Evolutionary conservation across 2,888 invertebrate genomes (phyloP).

Genomic region (Sminthurides aquaticus): DNA sequence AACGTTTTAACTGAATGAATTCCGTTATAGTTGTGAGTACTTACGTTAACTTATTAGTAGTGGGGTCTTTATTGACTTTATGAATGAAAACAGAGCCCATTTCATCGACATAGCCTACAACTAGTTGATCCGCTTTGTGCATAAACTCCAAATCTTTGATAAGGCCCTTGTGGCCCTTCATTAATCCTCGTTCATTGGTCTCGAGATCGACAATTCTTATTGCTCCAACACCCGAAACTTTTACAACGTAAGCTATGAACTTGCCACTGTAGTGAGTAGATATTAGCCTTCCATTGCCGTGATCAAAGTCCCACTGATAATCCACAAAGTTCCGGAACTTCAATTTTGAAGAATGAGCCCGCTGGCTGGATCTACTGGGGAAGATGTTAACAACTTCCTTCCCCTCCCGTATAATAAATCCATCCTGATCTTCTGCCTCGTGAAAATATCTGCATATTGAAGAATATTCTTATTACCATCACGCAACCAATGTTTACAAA

Average conservation of each 20-base stretch:
- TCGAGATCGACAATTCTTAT: slow-evolving; percentile 76
- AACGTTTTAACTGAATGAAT: background rate
- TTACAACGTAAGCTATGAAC: slow-evolving; percentile 82
- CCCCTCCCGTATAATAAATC: slow-evolving; percentile 34
- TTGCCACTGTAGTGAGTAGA: slow-evolving; percentile 79
- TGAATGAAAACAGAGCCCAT: slow-evolving; percentile 75
- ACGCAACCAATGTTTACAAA: too few species aligned
- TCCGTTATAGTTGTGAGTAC: slow-evolving; percentile 7
- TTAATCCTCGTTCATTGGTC: slow-evolving; percentile 64
- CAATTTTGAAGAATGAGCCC: slow-evolving; percentile 21
- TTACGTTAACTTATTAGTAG: slow-evolving; percentile 32
- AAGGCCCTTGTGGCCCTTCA: slow-evolving; percentile 78
- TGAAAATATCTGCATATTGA: slow-evolving; percentile 31
- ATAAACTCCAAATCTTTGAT: slow-evolving; percentile 91
- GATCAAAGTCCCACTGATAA: slow-evolving; percentile 79
- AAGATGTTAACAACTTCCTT: slow-evolving; percentile 30
- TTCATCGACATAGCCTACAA: slow-evolving; percentile 81
- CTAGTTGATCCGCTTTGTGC: slow-evolving; percentile 65
- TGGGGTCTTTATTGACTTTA: slow-evolving; percentile 51
- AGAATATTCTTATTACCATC: background rate
- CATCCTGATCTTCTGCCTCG: slow-evolving; percentile 37
- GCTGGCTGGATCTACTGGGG: slow-evolving; percentile 22
- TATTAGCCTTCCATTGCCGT: slow-evolving; percentile 77
- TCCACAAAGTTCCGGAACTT: slow-evolving; percentile 29
- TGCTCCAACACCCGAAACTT: slow-evolving; percentile 61